Conservation (phyloP, 2,888 invertebrate species). For the Limnephilus auricula region DNA sequence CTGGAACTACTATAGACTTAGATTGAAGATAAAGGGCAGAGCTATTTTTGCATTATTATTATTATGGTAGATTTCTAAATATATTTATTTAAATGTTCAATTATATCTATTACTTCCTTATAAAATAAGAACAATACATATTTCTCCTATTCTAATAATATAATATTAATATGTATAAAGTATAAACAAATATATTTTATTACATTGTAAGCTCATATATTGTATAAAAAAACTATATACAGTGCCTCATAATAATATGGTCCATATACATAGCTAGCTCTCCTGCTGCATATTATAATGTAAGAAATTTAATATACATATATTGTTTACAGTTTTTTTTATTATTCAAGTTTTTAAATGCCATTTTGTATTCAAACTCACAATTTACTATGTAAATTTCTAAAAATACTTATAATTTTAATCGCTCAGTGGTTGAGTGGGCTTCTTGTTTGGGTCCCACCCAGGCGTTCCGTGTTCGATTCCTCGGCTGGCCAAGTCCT, state of each 20-base stretch:
- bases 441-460: too few relatives aligned
- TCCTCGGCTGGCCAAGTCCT: too few relatives aligned
- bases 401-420: background rate
- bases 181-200: conserved; percentile 27
- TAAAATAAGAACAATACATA: background rate
- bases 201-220: background rate
- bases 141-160: background rate
- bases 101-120: background rate
- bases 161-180: too few relatives aligned
- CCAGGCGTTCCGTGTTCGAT: too few relatives aligned
- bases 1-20: too few relatives aligned
- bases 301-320: background rate
- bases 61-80: background rate
- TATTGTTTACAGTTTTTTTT: background rate
- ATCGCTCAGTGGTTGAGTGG: too few relatives aligned
- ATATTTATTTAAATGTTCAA: background rate
- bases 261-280: background rate
- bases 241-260: background rate
- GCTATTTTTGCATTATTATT: background rate
- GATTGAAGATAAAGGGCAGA: background rate
- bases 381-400: background rate
- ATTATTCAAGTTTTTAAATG: too few relatives aligned
- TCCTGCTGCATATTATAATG: background rate
- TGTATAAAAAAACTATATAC: background rate
- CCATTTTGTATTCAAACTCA: background rate